These are phyloP conservation scores for Athalia circularis DNA, from an alignment of 2,888 invertebrate genomes.

Conservation along the genomic window DNA sequence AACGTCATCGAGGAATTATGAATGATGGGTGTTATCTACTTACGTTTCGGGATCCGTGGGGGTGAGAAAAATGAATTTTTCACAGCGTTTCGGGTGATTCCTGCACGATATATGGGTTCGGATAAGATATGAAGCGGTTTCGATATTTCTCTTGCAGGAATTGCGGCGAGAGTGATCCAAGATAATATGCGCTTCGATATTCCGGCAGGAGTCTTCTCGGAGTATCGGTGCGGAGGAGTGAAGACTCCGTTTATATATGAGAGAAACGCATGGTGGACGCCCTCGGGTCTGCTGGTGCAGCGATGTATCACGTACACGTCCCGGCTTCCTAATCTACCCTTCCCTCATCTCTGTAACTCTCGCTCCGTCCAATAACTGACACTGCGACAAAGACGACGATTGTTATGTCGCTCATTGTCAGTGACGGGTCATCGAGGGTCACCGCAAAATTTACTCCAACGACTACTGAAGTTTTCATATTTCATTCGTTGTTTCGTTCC, in stretches of 20 bases:
- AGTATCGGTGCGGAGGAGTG: no score
- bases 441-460: conserved; percentile 8
- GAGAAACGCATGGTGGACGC: neutral
- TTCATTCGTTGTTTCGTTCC: neutral
- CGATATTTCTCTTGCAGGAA: no score
- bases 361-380: neutral
- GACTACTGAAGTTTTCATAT: neutral
- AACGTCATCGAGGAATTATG: no score
- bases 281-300: neutral
- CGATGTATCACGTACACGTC: neutral
- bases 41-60: no score
- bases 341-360: conserved; percentile 1
- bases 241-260: conserved; percentile 5
- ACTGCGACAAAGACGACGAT: neutral
- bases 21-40: no score
- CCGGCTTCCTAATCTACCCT: conserved; percentile 36
- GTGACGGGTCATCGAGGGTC: conserved; percentile 9
- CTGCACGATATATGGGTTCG: no score
- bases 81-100: no score
- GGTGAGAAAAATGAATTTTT: no score
- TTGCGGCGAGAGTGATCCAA: no score
- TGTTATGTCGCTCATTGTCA: neutral
- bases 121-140: no score
- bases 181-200: no score
- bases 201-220: no score